Percentiles rank a stretch among this genome's conserved stretches.
These are phyloP conservation scores for Xerus rutilus DNA, from an alignment of 2,797 vertebrate species.

Conservation along the genomic window DNA sequence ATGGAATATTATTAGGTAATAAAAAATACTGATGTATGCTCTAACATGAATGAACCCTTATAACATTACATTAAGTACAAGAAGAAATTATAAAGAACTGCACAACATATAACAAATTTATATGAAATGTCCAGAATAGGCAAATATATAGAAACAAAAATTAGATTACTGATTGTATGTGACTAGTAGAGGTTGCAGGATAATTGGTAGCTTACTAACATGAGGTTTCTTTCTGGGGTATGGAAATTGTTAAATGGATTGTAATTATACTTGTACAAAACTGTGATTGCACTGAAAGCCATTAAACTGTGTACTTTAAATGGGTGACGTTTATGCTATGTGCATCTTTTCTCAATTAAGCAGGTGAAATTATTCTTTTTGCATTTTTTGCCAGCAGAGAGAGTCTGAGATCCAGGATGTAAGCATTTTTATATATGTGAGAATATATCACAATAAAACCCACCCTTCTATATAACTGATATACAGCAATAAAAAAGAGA, in stretches of 20 bases:
- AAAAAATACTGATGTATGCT: not conserved
- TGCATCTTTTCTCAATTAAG: not conserved
- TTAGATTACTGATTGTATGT: not conserved
- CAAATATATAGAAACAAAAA: not conserved
- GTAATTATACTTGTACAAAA: not conserved
- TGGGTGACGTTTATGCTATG: not conserved
- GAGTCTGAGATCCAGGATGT: not conserved
- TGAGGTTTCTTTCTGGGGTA: not conserved
- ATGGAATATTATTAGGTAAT: not conserved
- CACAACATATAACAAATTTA: not conserved
- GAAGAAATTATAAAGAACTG: not conserved
- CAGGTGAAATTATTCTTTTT: not conserved
- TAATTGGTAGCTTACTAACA: not conserved
- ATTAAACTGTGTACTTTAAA: not conserved
- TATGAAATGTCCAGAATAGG: not conserved
- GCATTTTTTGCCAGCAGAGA: not conserved
- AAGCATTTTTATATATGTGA: not conserved
- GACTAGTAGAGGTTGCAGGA: too few species aligned
- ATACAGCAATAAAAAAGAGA: not conserved
- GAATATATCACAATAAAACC: not conserved
- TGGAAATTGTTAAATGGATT: not conserved
- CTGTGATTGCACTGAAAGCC: not conserved
- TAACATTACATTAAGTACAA: not conserved
- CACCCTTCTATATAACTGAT: not conserved
- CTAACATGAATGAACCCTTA: not conserved